Percentiles rank a stretch among this genome's conserved stretches.
Evolutionary conservation across 2,888 invertebrate genomes (phyloP).

Genomic region (Spicauda simplicius): DNA sequence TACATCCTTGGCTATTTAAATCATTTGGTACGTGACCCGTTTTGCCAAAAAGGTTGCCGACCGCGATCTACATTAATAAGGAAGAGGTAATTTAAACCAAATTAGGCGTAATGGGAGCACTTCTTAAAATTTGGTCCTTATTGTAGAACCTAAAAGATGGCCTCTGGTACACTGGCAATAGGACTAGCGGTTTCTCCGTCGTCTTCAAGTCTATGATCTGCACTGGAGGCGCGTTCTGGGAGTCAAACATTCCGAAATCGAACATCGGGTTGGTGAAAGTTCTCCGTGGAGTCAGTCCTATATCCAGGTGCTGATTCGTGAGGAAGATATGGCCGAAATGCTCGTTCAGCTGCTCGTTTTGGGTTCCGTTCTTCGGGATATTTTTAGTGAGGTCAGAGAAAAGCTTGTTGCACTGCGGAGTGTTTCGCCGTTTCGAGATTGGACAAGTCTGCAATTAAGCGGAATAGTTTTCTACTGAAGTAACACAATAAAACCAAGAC

Average conservation of each 20-base stretch:
- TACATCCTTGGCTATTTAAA: no score
- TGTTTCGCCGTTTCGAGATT: conserved; percentile 53
- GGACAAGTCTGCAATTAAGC: conserved; percentile 67
- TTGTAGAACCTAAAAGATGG: conserved; percentile 37
- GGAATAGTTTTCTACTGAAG: no score
- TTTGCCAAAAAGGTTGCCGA: no score
- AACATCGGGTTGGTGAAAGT: conserved; percentile 48
- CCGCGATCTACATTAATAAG: background rate
- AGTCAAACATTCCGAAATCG: conserved; percentile 58
- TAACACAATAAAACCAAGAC: no score
- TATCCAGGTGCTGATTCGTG: conserved; percentile 8
- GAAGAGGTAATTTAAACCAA: background rate
- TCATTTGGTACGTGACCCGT: no score
- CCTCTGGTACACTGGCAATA: conserved; percentile 64
- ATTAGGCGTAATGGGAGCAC: conserved; percentile 4
- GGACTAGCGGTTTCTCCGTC: conserved; percentile 50
- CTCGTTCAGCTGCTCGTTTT: conserved; percentile 47
- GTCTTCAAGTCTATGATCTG: conserved; percentile 55
- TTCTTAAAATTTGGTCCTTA: conserved; percentile 7
- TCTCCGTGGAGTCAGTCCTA: background rate
- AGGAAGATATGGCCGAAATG: conserved; percentile 53
- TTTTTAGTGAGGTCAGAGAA: conserved; percentile 55
- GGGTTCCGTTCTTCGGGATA: conserved; percentile 44
- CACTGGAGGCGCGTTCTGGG: conserved; percentile 56
- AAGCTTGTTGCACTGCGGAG: conserved; percentile 57